Conservation (phyloP, 2,888 invertebrate genomes). For the Lasioglossum lativentre region DNA sequence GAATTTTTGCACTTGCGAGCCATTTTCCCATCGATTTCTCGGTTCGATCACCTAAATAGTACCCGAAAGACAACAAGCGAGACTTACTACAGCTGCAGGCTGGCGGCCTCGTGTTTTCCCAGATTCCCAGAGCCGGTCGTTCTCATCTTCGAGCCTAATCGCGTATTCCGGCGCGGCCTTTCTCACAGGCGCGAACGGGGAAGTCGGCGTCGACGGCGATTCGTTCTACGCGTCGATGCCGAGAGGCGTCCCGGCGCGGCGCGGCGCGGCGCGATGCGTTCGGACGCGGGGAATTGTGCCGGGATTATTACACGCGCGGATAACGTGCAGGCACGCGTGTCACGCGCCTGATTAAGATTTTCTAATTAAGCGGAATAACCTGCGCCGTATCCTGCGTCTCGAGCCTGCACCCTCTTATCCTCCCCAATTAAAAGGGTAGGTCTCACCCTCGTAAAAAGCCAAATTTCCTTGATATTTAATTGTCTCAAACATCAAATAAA, state of each 20-base stretch:
- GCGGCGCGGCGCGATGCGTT: conserved; percentile 25
- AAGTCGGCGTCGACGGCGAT: conserved; percentile 58
- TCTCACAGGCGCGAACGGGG: conserved; percentile 60
- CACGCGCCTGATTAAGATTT: conserved; percentile 65
- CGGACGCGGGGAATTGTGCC: conserved; percentile 37
- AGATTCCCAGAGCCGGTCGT: conserved; percentile 28
- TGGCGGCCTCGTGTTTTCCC: conserved; percentile 24
- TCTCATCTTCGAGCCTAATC: conserved; percentile 56
- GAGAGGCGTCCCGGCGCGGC: conserved; percentile 57
- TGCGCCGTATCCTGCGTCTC: conserved; percentile 35
- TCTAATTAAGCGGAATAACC: conserved; percentile 59
- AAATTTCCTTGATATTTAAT: neutral
- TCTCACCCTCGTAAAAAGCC: neutral
- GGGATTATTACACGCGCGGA: conserved; percentile 62
- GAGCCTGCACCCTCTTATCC: neutral
- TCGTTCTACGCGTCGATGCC: conserved; percentile 68
- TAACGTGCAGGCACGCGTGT: conserved; percentile 61
- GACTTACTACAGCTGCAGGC: conserved; percentile 25
- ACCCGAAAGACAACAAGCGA: neutral
- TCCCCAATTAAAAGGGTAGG: conserved; percentile 2
- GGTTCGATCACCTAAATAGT: neutral
- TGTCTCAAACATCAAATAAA: neutral
- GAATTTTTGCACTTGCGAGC: neutral
- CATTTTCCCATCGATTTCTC: neutral
- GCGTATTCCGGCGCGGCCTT: conserved; percentile 60